Evolutionary conservation across 1,140 invertebrate species (phyloP).

Genomic region (Agrypnia vestita): DNA sequence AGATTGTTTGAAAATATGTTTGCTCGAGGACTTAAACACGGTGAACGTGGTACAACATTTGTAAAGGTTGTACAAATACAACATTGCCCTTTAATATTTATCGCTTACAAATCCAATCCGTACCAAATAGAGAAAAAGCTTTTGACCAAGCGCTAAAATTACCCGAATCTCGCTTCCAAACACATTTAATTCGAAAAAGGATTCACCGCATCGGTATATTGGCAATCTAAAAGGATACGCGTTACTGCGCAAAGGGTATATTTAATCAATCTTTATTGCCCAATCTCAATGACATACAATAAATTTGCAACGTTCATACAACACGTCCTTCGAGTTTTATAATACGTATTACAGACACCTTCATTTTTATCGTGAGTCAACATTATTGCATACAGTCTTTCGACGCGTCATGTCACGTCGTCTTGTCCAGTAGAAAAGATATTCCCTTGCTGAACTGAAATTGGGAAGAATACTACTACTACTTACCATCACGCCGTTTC

Average conservation of each 20-base stretch:
- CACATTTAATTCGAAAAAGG: slow-evolving; percentile 41
- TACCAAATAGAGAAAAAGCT: slow-evolving; percentile 11
- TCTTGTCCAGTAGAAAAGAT: no score
- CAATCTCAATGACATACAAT: slow-evolving; percentile 34
- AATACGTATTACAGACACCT: neutral
- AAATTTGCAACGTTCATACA: slow-evolving; percentile 21
- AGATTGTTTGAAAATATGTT: no score
- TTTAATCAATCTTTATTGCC: slow-evolving; percentile 34
- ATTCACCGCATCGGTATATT: slow-evolving; percentile 26
- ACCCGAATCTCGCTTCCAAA: neutral
- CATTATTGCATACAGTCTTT: no score
- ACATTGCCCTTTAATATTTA: slow-evolving; percentile 4
- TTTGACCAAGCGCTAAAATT: slow-evolving; percentile 22
- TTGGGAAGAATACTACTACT: no score
- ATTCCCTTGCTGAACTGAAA: no score
- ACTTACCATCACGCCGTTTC: no score
- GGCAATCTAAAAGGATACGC: slow-evolving; percentile 27
- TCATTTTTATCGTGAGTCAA: no score
- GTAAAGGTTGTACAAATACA: neutral
- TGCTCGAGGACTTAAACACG: no score
- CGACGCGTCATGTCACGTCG: no score
- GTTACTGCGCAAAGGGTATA: slow-evolving; percentile 34
- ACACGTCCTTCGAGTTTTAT: neutral
- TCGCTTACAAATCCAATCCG: slow-evolving; percentile 2
- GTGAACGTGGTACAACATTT: no score